phyloP scores from a whole-genome alignment of 2,888 invertebrate genomes.

The Pyrgus malvae region DNA sequence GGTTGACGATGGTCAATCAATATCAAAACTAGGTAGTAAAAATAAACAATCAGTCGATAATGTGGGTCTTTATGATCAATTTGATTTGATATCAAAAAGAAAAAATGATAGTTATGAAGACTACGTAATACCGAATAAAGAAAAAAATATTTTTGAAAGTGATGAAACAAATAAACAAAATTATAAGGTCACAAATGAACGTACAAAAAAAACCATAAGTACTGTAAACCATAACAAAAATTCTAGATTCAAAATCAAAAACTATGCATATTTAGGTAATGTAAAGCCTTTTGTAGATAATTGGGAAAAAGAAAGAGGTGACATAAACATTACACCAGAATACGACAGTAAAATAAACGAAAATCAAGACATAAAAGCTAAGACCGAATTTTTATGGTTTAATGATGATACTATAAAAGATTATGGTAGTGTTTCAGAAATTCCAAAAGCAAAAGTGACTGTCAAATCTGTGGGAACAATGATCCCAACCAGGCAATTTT shows the following conservation, averaged over 20 bases:
- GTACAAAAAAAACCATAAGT: slow-evolving; percentile 1
- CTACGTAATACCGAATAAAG: slow-evolving; percentile 49
- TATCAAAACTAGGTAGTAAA: slow-evolving; percentile 12
- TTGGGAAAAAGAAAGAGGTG: background rate
- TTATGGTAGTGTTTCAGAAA: slow-evolving; percentile 7
- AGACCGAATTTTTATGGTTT: slow-evolving; percentile 42
- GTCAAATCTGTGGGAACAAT: slow-evolving; percentile 39
- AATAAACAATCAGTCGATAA: too few relatives aligned
- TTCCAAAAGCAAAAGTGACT: slow-evolving; percentile 2
- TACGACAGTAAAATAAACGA: slow-evolving; percentile 6
- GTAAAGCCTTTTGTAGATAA: background rate
- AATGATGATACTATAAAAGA: slow-evolving; percentile 26
- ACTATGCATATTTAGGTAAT: background rate
- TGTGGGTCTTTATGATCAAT: background rate
- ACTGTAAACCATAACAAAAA: slow-evolving; percentile 11
- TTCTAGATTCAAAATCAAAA: slow-evolving; percentile 30
- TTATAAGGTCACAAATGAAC: slow-evolving; percentile 1
- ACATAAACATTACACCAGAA: slow-evolving; percentile 6
- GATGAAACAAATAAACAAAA: slow-evolving; percentile 19
- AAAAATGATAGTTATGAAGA: slow-evolving; percentile 59
- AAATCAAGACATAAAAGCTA: slow-evolving; percentile 42
- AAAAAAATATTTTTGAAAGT: slow-evolving; percentile 39
- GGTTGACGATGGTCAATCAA: background rate
- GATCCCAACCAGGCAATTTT: slow-evolving; percentile 47
- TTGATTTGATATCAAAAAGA: slow-evolving; percentile 17